Conservation (phyloP, 2,888 invertebrate genomes). For the Drosophila paracracens region DNA sequence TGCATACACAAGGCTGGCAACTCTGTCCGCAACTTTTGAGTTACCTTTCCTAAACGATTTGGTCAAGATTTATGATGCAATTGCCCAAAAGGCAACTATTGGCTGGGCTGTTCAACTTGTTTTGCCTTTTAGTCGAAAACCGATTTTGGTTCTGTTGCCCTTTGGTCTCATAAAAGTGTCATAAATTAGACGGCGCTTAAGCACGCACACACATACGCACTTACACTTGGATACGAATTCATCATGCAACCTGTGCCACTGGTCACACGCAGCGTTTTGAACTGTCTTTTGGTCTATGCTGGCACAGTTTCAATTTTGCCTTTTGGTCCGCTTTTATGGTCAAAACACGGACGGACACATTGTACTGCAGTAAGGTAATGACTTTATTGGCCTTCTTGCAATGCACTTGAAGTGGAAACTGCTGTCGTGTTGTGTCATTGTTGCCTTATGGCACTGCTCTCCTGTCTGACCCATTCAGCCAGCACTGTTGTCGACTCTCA, state of each 20-base stretch:
- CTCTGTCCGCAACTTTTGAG: constrained; percentile 30
- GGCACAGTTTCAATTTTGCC: constrained; percentile 33
- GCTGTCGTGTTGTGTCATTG: constrained; percentile 80
- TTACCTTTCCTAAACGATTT: constrained; percentile 49
- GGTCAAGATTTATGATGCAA: constrained; percentile 81
- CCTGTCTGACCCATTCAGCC: constrained; percentile 59
- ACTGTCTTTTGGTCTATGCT: constrained; percentile 43
- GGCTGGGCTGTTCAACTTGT: constrained; percentile 35
- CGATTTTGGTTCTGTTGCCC: constrained; percentile 71
- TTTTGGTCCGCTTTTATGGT: constrained; percentile 49
- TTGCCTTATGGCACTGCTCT: constrained; percentile 38
- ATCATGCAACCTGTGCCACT: constrained; percentile 70
- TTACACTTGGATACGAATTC: constrained; percentile 9
- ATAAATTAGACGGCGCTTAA: constrained; percentile 83
- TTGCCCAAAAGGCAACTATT: constrained; percentile 62
- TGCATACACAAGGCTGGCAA: background rate
- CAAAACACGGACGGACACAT: constrained; percentile 23
- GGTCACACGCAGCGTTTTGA: constrained; percentile 78
- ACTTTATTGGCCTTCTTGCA: constrained; percentile 74
- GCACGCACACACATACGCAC: constrained; percentile 38
- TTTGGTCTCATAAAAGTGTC: constrained; percentile 80
- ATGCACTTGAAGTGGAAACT: constrained; percentile 61
- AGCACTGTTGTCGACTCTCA: constrained; percentile 26
- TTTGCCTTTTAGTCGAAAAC: constrained; percentile 59
- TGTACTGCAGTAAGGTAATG: constrained; percentile 58